These are phyloP conservation scores for Tauraco erythrolophus DNA, from an alignment of 2,113 vertebrate genomes.

Conservation along the genomic window DNA sequence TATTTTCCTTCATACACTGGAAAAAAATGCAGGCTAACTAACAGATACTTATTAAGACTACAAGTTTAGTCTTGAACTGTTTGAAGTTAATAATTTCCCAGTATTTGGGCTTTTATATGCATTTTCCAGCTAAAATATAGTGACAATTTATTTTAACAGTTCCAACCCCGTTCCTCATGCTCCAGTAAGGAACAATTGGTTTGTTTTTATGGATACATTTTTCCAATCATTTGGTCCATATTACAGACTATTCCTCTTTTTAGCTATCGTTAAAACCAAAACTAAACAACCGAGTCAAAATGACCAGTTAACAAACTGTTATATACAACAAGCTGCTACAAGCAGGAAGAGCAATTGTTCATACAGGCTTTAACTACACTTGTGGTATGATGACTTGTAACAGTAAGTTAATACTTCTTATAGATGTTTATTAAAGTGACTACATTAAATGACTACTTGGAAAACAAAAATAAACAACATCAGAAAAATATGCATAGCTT, in stretches of 20 bases:
- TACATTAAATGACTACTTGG: neutral
- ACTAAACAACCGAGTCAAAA: neutral
- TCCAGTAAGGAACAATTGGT: neutral
- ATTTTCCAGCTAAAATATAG: neutral
- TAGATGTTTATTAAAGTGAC: neutral
- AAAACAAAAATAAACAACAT: neutral
- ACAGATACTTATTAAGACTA: neutral
- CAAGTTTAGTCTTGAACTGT: neutral
- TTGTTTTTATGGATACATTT: neutral
- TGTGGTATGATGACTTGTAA: neutral
- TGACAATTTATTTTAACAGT: neutral
- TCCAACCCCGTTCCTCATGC: neutral
- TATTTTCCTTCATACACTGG: neutral
- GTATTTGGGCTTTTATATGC: neutral
- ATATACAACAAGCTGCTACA: neutral
- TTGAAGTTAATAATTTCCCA: neutral
- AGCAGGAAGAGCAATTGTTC: neutral
- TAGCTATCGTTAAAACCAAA: neutral
- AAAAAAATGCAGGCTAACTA: neutral
- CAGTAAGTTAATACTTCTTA: neutral
- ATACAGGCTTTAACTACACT: neutral
- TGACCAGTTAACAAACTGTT: neutral
- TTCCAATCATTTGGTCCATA: neutral
- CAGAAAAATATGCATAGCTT: neutral
- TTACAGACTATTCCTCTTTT: neutral